Evolutionary conservation across 2,113 vertebrate genomes (phyloP), one percentile per base, ranked within the genome.

Genomic region (Montifringilla adamsi): DNA sequence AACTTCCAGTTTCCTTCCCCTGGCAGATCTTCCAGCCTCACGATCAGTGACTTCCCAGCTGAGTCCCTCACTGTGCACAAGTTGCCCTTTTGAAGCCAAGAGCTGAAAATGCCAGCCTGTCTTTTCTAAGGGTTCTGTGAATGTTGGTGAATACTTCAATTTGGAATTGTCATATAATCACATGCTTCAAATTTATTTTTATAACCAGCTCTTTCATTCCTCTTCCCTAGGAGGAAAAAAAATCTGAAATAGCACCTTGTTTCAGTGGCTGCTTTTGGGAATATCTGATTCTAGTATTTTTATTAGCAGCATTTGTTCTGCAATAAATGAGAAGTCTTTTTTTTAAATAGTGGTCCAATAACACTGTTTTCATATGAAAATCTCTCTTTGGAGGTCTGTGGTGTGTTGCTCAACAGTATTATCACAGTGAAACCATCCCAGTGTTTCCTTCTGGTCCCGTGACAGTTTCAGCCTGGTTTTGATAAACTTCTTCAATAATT

Each of bases 401-500:
- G 13, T 7, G 0, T 84, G 47, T 80, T 89, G 55, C 80, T 55
- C 3, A 3, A 43, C 73, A 66, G 23, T 58, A 44, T 47, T 10
- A 1, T 67, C 72, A 52, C 55, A 63, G 7, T 64, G 69, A 68
- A 89, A 55, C 43, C 24, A 1, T 84, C 56, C n/a, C 47, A 64
- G 20, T 58, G 37, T 74, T 73, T 14, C 28, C 69, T 17, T 58
- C 47, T 74, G 67, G 43, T 90, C 79, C 68, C 6, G 1, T 80
- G 92, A 53, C 69, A 88, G 37, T 90, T 92, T 84, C 79, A 80
- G 37, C 58, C 46, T 88, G 50, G 23, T 84, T 93, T 86, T 83
- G 75, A 63, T 94, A 86, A 93, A 92, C 50, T 92, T 77, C 60
- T 59, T 95, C 72, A 85, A 84, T 92, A 85, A 90, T 94, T 93